Evolutionary conservation across 2,113 vertebrate species (phyloP), one percentile per base, ranked within the genome.

Genomic region (Eleginops maclovinus): DNA sequence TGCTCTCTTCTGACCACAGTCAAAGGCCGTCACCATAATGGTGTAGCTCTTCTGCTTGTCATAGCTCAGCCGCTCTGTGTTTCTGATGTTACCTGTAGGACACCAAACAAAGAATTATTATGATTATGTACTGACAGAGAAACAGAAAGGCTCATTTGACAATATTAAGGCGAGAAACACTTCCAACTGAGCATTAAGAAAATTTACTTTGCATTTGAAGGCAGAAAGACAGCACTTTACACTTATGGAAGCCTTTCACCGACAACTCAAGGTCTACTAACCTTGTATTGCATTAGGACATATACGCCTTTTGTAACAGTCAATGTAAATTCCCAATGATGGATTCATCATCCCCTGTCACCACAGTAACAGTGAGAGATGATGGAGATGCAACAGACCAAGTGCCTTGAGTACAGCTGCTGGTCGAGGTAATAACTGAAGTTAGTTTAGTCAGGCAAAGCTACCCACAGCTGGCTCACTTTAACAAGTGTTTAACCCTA

Each of bases 1-100:
- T 0, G 98, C 96, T 4, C 87, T 95, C 88, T 98, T 98, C 89
- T 99, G 97, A 46, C 98, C 98, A 9, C 98, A 99, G 93, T 99
- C 98, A 9, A 95, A 98, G 60, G 97, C 97, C 0, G 97, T 98
- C 77, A 99, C 97, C 95, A 96, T 94, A 81, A 99, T 96, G 92
- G 96, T 95, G 74, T 98, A 99, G 92, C 95, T 96, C 75, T 87
- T 96, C 75, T 98, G 95, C 82, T 96, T 97, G 77, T 98, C 97
- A n/a, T 95, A 98, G 92, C 85, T 98, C 80, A 99, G 93, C 9
- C 96, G 96, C 91, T 99, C 98, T 0, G 97, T 99, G 92, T 98
- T 99, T 79, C 97, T 95, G 94, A 99, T 97, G 86, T 99, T 98
- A 75, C 98, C 98, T 99, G 65, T 0, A 89, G 68, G 31, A 60